Evolutionary conservation across 2,113 vertebrate species (phyloP), one percentile per base, ranked within the genome.

Genomic region (Caretta caretta): DNA sequence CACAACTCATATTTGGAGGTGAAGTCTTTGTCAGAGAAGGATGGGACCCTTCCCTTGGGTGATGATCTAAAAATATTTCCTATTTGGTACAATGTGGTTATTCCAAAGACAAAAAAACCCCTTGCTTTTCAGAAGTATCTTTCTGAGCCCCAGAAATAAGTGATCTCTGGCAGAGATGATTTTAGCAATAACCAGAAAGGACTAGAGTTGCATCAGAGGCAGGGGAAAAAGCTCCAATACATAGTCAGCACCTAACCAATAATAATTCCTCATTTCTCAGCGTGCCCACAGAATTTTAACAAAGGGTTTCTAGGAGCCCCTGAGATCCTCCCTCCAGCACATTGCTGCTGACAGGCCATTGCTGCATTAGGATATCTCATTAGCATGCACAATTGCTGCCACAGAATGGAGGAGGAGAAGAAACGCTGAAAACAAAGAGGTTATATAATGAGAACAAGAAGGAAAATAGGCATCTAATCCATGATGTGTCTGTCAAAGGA

Each of bases 311-410:
- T 46, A 9, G 5, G 5, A 90, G 31, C 53, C 38, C 29, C 3
- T 3, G 8, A 81, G 17, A 88, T 19, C 13, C 6, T 22, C 78
- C 78, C 59, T 81, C 22, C 31, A 38, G 51, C 3, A 31, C 0
- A 0, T 10, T 38, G 83, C 46, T 87, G 53, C 31, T 57, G 57
- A 57, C 6, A 49, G 10, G 38, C 24, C 8, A 6, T 2, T 88
- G 57, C 17, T 79, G 25, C 22, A 10, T 51, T 65, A 78, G 14
- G 38, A 6, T 19, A 80, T 29, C 10, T 76, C 10, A 17, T 86
- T 65, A 86, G 83, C 62, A 76, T 0, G 0, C 48, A 25, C 9
- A 12, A 0, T 42, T 51, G 42, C 0, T n/a, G 24, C 38, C 12
- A 17, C 17, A 80, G 53, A 83, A 85, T 5, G 75, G 42, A 35